These are phyloP conservation scores for Plebejus argus DNA, from an alignment of 2,888 invertebrate species.

Conservation along the genomic window DNA sequence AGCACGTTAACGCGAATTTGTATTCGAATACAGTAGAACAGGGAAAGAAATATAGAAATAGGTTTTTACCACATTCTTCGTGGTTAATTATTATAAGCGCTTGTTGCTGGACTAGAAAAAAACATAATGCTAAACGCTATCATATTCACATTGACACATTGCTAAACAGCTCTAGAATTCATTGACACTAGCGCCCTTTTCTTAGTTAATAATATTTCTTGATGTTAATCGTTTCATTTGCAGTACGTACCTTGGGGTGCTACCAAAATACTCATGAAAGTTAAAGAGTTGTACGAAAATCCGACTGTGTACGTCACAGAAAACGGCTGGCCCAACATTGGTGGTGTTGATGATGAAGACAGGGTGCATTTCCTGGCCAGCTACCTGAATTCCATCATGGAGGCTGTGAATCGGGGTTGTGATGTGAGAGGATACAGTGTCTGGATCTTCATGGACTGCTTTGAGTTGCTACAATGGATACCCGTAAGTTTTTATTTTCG, in stretches of 20 bases:
- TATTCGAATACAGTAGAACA: no score
- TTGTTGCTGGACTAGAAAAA: no score
- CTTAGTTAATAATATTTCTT: no score
- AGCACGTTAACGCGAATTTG: no score
- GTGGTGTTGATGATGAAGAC: constrained; percentile 69
- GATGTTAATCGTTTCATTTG: constrained; percentile 33
- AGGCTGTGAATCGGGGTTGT: constrained; percentile 71
- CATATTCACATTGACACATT: no score
- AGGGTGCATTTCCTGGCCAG: constrained; percentile 65
- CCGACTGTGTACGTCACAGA: constrained; percentile 81
- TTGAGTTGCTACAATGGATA: constrained; percentile 84
- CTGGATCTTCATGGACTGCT: constrained; percentile 84
- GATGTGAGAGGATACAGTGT: constrained; percentile 77
- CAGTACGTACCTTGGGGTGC: constrained; percentile 82
- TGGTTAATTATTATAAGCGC: no score
- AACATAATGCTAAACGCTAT: no score
- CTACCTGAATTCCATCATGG: constrained; percentile 68
- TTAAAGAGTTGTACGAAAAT: constrained; percentile 74
- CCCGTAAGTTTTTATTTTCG: constrained; percentile 56
- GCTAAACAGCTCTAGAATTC: no score
- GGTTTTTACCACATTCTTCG: no score
- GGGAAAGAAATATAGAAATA: no score
- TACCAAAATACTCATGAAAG: constrained; percentile 58
- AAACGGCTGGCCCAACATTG: constrained; percentile 79
- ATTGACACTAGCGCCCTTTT: no score